Percentiles rank a stretch among this genome's conserved stretches.
These are phyloP conservation scores for Falco rusticolus DNA, from an alignment of 2,797 vertebrate species.

Conservation along the genomic window DNA sequence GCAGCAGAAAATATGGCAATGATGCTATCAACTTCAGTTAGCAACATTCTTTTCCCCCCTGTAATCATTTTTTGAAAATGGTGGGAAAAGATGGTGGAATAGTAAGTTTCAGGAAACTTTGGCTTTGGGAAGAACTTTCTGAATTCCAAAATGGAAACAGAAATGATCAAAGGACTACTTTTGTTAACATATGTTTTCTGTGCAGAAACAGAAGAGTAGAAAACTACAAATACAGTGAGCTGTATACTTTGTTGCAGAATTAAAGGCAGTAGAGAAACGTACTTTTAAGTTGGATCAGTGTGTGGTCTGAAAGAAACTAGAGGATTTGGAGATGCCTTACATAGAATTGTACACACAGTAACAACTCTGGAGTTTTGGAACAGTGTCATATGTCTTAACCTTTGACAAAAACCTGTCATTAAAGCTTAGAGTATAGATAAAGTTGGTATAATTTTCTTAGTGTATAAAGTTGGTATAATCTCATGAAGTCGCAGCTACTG, in stretches of 20 bases:
- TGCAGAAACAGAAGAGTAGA: not conserved
- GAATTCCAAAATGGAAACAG: not conserved
- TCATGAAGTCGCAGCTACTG: fast-evolving
- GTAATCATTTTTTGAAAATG: not conserved
- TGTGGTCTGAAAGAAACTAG: not conserved
- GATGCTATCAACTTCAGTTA: not conserved
- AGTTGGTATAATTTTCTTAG: not conserved
- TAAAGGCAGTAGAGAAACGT: not conserved
- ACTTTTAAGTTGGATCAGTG: not conserved
- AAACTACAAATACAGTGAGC: not conserved
- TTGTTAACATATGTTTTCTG: not conserved
- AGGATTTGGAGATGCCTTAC: not conserved
- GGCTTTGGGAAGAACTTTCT: not conserved
- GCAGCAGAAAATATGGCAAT: not conserved
- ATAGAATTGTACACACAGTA: fast-evolving
- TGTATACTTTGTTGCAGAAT: not conserved
- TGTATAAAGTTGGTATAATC: not conserved
- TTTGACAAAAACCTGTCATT: not conserved
- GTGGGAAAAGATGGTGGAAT: not conserved
- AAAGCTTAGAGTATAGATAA: not conserved
- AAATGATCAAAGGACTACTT: not conserved
- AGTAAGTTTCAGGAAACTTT: not conserved
- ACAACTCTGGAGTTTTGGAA: not conserved
- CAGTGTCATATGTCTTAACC: not conserved
- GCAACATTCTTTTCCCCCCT: not conserved